Conservation (phyloP, 2,888 invertebrate species). For the Lepetodrilus schrolli region DNA sequence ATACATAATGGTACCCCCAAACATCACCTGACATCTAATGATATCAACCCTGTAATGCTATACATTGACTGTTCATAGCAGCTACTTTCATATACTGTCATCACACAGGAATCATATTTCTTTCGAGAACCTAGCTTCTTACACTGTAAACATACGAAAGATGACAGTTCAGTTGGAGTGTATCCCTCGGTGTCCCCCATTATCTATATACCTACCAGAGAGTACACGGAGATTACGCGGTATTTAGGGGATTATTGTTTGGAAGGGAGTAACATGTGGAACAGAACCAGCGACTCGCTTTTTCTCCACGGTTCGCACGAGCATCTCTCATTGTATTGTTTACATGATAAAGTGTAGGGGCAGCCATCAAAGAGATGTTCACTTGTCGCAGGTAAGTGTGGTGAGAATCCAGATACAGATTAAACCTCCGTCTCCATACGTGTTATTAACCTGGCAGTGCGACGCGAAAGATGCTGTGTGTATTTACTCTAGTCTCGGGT, state of each 20-base stretch:
- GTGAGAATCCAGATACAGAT: neutral
- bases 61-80: no score
- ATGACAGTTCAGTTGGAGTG: neutral
- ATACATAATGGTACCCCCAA: no score
- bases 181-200: neutral
- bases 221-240: no score
- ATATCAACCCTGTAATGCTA: no score
- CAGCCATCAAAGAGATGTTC: constrained; percentile 14
- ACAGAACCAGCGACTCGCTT: neutral
- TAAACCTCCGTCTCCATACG: constrained; percentile 1
- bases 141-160: neutral
- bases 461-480: neutral
- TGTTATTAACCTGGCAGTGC: neutral
- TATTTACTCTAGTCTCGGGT: neutral
- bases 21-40: no score
- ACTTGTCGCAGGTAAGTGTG: constrained; percentile 6
- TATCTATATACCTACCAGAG: neutral
- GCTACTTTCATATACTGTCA: neutral
- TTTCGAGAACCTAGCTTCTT: neutral
- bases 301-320: neutral
- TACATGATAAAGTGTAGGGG: constrained; percentile 23
- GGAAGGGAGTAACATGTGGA: neutral
- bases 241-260: neutral
- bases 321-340: neutral
- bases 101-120: neutral